phyloP scores from a whole-genome alignment of 2,797 vertebrate genomes.

The Typhlichthys eigenmanni region DNA sequence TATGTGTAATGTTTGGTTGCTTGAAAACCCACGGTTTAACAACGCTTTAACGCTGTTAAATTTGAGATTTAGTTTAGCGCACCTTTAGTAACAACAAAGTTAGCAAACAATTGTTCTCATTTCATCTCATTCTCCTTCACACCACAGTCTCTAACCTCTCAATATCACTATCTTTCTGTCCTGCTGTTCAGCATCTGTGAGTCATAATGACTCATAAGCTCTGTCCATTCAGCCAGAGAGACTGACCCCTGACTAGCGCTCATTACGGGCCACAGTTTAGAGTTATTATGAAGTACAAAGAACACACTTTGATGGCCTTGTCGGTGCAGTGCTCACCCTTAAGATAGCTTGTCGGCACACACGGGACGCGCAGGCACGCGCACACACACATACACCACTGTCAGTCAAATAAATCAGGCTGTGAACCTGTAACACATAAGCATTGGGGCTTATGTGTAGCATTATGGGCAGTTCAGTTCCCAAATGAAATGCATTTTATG shows the following conservation, averaged over 20 bases:
- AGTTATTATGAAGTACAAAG: constrained; percentile 21
- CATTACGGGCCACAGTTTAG: constrained; percentile 60
- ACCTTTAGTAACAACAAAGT: too few species aligned
- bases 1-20: too few species aligned
- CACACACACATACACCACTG: constrained; percentile 57
- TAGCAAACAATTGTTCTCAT: constrained; percentile 6
- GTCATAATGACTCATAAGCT: constrained; percentile 51
- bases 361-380: too few species aligned
- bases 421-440: constrained; percentile 47
- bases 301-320: constrained; percentile 51
- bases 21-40: too few species aligned
- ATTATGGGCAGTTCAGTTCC: constrained; percentile 40
- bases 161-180: constrained; percentile 21
- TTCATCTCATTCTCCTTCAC: constrained; percentile 3
- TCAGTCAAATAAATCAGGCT: constrained; percentile 56
- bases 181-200: constrained; percentile 40
- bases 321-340: constrained; percentile 34
- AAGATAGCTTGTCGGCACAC: constrained; percentile 50
- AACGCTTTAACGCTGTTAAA: too few species aligned
- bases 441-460: constrained; percentile 28
- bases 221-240: constrained; percentile 44
- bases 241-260: constrained; percentile 53
- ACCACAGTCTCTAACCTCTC: constrained; percentile 32
- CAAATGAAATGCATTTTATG: constrained; percentile 44
- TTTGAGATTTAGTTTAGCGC: too few species aligned